phyloP scores from a whole-genome alignment of 2,113 vertebrate species.

The Burhinus oedicnemus region DNA sequence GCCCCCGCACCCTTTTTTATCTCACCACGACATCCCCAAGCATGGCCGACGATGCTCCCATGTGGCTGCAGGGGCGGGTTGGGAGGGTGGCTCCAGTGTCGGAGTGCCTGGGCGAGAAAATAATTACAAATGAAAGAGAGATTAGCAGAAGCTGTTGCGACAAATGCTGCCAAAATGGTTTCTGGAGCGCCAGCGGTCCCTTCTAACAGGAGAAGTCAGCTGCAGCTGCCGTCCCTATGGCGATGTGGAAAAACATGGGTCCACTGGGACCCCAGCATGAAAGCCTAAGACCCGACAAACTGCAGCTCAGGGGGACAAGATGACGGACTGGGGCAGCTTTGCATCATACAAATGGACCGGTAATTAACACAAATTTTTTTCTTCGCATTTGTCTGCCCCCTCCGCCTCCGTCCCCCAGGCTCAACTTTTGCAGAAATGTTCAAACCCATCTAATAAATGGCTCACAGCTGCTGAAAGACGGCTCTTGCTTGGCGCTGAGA shows the following conservation, averaged over 20 bases:
- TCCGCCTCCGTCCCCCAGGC: not conserved
- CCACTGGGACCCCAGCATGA: not conserved
- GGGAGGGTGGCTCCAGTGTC: not conserved
- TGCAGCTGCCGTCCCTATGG: conserved; percentile 76
- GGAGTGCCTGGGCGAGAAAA: conserved; percentile 58
- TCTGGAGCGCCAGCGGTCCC: conserved; percentile 38
- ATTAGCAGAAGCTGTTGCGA: conserved; percentile 68
- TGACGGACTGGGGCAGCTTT: conserved; percentile 59
- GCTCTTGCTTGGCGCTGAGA: conserved; percentile 9
- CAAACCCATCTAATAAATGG: conserved; percentile 49
- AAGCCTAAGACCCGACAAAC: conserved; percentile 34
- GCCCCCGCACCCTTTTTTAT: not conserved
- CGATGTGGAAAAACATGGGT: not conserved
- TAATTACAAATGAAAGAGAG: conserved; percentile 79
- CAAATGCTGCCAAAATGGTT: conserved; percentile 74
- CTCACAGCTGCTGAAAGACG: conserved; percentile 61
- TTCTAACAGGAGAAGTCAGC: conserved; percentile 56
- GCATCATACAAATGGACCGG: conserved; percentile 30
- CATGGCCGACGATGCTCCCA: not conserved
- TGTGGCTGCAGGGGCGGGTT: not conserved
- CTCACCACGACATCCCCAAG: not conserved
- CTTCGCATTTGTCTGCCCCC: conserved; percentile 20
- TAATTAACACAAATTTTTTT: not conserved
- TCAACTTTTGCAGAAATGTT: not conserved
- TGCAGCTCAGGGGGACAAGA: not conserved